These are phyloP conservation scores for Gymnorhina tibicen DNA, from an alignment of 2,113 vertebrate genomes.

Conservation along the genomic window DNA sequence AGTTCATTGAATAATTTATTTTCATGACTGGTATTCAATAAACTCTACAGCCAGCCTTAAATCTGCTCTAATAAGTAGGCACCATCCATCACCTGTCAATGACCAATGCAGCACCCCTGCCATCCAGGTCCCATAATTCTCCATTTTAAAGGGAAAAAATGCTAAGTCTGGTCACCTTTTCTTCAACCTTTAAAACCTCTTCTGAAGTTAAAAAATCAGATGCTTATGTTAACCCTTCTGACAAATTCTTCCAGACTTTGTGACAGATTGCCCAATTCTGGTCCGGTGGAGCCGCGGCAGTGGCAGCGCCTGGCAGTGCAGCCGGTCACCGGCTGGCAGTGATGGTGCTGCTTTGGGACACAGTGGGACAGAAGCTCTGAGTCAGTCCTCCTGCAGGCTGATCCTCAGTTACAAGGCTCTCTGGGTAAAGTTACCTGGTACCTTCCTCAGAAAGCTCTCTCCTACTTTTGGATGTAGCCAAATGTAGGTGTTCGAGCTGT, in stretches of 20 bases:
- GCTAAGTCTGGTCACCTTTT: background rate
- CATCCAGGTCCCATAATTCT: background rate
- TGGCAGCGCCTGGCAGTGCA: accelerated
- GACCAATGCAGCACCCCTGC: background rate
- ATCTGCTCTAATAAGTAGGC: background rate
- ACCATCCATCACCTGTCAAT: background rate
- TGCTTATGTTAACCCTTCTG: background rate
- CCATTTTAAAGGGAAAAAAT: background rate
- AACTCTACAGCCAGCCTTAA: background rate
- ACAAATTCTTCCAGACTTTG: background rate
- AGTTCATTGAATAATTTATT: conserved; percentile 25
- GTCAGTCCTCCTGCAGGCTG: background rate
- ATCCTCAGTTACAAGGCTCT: background rate
- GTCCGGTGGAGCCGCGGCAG: background rate
- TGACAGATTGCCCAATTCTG: background rate
- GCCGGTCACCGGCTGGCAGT: background rate
- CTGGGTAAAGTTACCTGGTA: background rate
- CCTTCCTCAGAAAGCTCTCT: background rate
- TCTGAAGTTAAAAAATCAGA: background rate
- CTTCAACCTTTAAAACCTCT: background rate
- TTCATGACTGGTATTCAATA: background rate
- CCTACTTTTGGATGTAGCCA: background rate
- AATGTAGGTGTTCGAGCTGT: background rate
- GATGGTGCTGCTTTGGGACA: background rate
- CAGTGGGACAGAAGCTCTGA: background rate